Base-by-base conservation (phyloP, 2,888 invertebrate species). In the Saturnia japonica region DNA sequence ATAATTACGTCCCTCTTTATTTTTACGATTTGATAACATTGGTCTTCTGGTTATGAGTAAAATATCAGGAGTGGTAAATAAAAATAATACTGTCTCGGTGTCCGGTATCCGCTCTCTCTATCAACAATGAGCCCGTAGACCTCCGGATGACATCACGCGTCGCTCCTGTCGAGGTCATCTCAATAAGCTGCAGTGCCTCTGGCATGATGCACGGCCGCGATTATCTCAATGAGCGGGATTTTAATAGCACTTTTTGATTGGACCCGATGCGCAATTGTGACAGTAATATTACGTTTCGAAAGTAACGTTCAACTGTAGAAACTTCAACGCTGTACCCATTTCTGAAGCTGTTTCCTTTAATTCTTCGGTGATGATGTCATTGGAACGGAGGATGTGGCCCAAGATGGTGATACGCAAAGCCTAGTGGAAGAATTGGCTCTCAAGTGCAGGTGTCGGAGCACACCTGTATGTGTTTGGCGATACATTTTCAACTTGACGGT, bases 151-250 rank as follows among this genome's bases (percentile, higher is more conserved):
- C 86, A 85, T 86, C 87, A 87, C 79, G 1, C 57, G 25, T 57
- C 57, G 12, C 25, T 80, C 25, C 34, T 75, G 69, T 22, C 82
- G 78, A 88, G 89, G 88, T 80, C 87, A 80, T 68, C 74, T 82
- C 82, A 87, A 89, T 88, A 85, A 82, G 79, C 77, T 79, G 82
- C 85, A 85, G 81, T 80, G 57, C 57, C n/a, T n/a, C n/a, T 57
- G 57, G 57, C 12, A 22, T 25, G 14, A 57, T 57, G 57, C 57
- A 25, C 14, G 57, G 14, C 40, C 51, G 57, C 12, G 68, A 72
- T 67, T 68, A 70, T 70, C 66, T 68, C 54, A 54, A 11, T 19
- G 8, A 9, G 54, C 22, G 12, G 14, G 25, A 57, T 57, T 57
- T 25, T 25, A 57, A 57, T 25, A 25, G 57, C 25, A 25, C 57